Base-by-base conservation (phyloP, 2,113 vertebrate genomes). In the Dipodomys stephensi region DNA sequence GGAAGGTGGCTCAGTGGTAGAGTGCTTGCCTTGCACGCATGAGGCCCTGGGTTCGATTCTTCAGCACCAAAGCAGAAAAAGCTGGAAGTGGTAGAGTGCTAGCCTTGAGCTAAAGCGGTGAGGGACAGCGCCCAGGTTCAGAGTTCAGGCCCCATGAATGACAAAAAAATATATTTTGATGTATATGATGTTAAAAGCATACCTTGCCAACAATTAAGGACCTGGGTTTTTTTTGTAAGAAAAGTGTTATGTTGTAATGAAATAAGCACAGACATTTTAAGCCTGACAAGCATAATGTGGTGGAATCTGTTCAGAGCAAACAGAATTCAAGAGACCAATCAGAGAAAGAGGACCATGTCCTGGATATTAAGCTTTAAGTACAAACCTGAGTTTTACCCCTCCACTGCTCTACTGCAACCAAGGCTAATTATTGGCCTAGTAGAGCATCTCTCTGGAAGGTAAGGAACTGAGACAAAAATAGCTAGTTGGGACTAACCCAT, bases 121-220 rank as follows among this genome's bases (percentile, higher is more conserved):
- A 39, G 39, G 39, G 39, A 39, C 39, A 39, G 39, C 5, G 39
- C 39, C 39, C 39, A 39, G 39, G 39, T 39, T 39, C 39, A 39
- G 39, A 39, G 39, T 39, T 39, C 39, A 39, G 39, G 39, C 4
- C 39, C 39, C 39, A 39, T 5, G 39, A 39, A 39, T 39, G 39
- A 39, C 39, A 39, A 39, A 39, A 39, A 39, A 39, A 39, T 39
- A 39, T 39, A 39, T 39, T 39, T 39, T 39, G 39, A 39, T 39
- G 39, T 39, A 4, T 5, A 68, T 76, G 39, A 46, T 32, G 65
- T 25, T 90, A 28, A 85, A 90, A 44, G 6, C 19, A 68, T 35
- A 74, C 8, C 15, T 11, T 88, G 53, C 32, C n/a, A 71, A 71
- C 92, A 60, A 83, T 74, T 88, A 92, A 77, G 87, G 30, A 6